These are phyloP conservation scores for Sympetrum striolatum DNA, from an alignment of 2,888 invertebrate species.

Conservation along the genomic window DNA sequence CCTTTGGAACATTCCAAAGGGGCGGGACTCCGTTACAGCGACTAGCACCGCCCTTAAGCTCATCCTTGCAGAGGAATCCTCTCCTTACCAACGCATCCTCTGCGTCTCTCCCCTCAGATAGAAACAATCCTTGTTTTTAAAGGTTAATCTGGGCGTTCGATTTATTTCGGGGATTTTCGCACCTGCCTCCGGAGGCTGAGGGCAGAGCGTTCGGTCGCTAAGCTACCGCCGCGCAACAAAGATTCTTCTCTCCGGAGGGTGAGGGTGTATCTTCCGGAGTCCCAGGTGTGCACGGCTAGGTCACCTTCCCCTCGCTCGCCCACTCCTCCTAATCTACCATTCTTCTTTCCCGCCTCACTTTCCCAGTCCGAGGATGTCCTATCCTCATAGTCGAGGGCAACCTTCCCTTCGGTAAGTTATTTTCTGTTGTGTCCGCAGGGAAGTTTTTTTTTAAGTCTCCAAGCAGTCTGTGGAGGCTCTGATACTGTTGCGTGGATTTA, in stretches of 20 bases:
- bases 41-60: background rate
- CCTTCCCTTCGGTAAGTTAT: conserved; percentile 22
- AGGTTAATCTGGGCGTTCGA: background rate
- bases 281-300: conserved; percentile 5
- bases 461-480: conserved; percentile 27
- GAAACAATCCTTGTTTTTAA: background rate
- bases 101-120: background rate
- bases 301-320: background rate
- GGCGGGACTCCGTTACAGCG: background rate
- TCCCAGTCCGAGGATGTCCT: background rate
- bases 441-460: background rate
- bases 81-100: background rate
- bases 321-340: background rate
- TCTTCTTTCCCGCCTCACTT: background rate
- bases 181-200: background rate
- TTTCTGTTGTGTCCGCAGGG: background rate
- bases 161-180: conserved; percentile 3
- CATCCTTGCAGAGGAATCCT: background rate
- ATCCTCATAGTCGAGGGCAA: background rate
- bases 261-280: background rate
- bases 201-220: background rate
- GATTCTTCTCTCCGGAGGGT: background rate
- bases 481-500: background rate
- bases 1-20: background rate
- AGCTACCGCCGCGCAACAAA: conserved; percentile 6